Base-by-base conservation (phyloP, 2,888 invertebrate species). In the Rhopalosiphum nymphaeae region DNA sequence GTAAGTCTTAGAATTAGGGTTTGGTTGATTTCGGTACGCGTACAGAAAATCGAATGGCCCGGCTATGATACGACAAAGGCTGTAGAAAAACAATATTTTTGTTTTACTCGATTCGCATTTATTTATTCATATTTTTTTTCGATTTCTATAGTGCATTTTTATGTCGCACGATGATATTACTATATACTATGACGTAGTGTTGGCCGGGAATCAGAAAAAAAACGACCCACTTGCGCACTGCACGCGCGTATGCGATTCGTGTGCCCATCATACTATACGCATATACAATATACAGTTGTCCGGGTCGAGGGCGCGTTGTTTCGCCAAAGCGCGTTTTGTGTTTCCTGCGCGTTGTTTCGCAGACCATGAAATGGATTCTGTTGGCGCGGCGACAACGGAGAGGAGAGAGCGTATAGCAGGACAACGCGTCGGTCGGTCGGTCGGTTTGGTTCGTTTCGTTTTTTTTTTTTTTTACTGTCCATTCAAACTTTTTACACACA, bases 311-410 rank as follows among this genome's bases (percentile, higher is more conserved):
- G 36, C 13, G 67, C 36, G 91, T 25, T 84, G 42, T 84, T 91
- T 91, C 84, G 78, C 56, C 56, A 42, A 85, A 44, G 91, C 84
- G 56, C 85, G 85, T 56, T 90, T 90, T 90, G 56, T 56, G 56
- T 56, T 91, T 85, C 78, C 91, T 49, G 36, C 36, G n/a, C 87
- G 56, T 85, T 91, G 92, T 88, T 78, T 78, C 29, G 53, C 89
- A 78, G 92, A 93, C 92, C 92, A n/a, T 93, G 92, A 88, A 93
- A 93, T 89, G 92, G 88, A 93, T 53, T 93, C 88, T 67, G 88
- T 78, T 53, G 91, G 91, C 78, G 78, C 84, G 56, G 10, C 89
- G 89, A 56, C 56, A 56, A 25, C 49, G 91, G 61, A 13, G 91
- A 42, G 36, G 67, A 46, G 42, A 42, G 78, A 26, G 29, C 11